Conservation (phyloP, 2,888 invertebrate genomes). For the Lycaena phlaeas region DNA sequence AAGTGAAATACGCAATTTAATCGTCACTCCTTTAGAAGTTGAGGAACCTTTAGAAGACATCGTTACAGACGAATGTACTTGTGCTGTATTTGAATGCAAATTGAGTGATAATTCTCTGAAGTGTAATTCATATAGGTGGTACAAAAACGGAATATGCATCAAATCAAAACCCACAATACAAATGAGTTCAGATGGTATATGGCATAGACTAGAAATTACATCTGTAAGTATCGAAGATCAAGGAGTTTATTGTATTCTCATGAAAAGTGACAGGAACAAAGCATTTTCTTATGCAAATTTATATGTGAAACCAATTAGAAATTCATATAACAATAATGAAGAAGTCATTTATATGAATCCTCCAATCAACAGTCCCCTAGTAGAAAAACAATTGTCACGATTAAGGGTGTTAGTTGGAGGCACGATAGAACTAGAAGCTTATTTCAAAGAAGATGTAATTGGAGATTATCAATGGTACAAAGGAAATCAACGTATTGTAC, state of each 20-base stretch:
- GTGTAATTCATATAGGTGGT: conserved; percentile 22
- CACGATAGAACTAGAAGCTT: conserved; percentile 21
- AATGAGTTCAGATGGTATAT: conserved; percentile 17
- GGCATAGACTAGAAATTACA: conserved; percentile 23
- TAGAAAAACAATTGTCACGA: conserved; percentile 20
- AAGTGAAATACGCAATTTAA: conserved; percentile 13
- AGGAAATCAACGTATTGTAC: conserved; percentile 20
- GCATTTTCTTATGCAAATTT: conserved; percentile 23
- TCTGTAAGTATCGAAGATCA: conserved; percentile 21
- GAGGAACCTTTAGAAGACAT: conserved; percentile 23
- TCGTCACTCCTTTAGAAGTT: conserved; percentile 17
- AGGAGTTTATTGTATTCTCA: conserved; percentile 25
- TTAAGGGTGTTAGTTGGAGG: conserved; percentile 19
- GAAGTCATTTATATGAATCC: conserved; percentile 15
- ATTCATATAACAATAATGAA: conserved; percentile 11
- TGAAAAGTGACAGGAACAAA: conserved; percentile 14
- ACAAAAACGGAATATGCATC: conserved; percentile 24
- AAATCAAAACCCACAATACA: conserved; percentile 17
- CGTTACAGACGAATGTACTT: conserved; percentile 20
- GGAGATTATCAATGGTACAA: conserved; percentile 25
- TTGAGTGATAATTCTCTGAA: conserved; percentile 15
- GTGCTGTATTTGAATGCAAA: conserved; percentile 25
- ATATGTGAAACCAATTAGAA: conserved; percentile 19
- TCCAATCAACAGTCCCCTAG: conserved; percentile 8
- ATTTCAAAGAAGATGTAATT: conserved; percentile 14